Base-by-base conservation (phyloP, 2,797 vertebrate species). In the Loris lydekkerianus region DNA sequence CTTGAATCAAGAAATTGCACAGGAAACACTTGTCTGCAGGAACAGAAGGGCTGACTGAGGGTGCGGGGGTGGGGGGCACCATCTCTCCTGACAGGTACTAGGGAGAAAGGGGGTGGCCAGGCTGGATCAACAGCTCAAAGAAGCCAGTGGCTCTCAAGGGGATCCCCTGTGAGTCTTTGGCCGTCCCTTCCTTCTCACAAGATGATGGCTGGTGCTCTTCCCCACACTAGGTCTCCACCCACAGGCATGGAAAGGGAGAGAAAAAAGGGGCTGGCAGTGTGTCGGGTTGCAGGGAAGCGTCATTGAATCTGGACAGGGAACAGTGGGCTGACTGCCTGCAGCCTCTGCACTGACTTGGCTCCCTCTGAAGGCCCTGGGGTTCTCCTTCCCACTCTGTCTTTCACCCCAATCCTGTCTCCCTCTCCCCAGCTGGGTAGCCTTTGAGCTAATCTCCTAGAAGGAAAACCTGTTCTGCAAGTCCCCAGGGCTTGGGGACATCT, bases 401-500 rank as follows among this genome's bases (percentile, higher is more conserved):
- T 10, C 23, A 3, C 21, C 34, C 21, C 29, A 0, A 2, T 10
- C 7, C n/a, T 3, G 0, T 1, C 29, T n/a, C 7, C 7, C 23
- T 7, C 18, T 7, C 18, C 49, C 67, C 67, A 29, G 27, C 40
- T 5, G 29, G 25, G 1, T 9, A 4, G n/a, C 31, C 49, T 69
- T 40, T 17, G 14, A 46, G 43, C 53, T 14, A 15, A 23, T 31
- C 43, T 65, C 34, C 5, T 10, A 20, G 23, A 53, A 29, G 43
- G 11, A 25, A 72, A 67, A 10, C 46, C 37, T 14, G 13, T 29
- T 49, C 78, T 72, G 15, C 49, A 10, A 14, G 37, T 20, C 2
- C 1, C 0, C 43, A 2, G 8, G 13, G 61, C 46, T 3, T 8
- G n/a, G 69, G 46, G 37, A 31, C 65, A 53, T 63, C 27, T 3